Evolutionary conservation across 1,140 invertebrate species (phyloP).

Genomic region (Diachasma alloeum): DNA sequence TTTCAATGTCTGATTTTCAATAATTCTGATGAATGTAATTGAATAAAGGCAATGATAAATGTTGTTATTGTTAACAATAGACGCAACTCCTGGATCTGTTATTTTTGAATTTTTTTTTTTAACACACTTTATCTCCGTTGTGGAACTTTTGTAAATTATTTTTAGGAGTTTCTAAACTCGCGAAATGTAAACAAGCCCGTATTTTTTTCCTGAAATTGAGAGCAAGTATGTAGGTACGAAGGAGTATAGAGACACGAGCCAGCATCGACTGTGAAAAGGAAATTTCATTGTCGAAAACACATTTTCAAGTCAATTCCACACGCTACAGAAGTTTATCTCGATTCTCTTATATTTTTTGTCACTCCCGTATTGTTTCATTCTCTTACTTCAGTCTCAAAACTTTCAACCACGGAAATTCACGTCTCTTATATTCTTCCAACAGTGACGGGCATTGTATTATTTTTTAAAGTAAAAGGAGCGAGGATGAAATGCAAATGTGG

Average conservation of each 20-base stretch:
- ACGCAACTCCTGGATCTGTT: too few relatives aligned
- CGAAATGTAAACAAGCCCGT: not conserved
- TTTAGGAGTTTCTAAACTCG: not conserved
- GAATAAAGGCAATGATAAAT: too few relatives aligned
- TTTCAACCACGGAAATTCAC: slow-evolving; percentile 12
- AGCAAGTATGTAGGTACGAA: not conserved
- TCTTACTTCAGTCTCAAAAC: not conserved
- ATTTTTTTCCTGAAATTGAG: not conserved
- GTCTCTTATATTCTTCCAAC: not conserved
- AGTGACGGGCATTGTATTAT: too few relatives aligned
- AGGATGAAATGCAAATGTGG: not conserved
- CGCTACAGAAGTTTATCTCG: slow-evolving; percentile 17
- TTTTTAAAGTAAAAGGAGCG: too few relatives aligned
- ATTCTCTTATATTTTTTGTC: slow-evolving; percentile 10
- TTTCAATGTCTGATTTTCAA: too few relatives aligned
- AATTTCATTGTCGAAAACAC: slow-evolving; percentile 25
- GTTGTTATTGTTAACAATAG: too few relatives aligned
- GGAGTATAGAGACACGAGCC: not conserved
- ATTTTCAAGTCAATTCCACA: slow-evolving; percentile 18
- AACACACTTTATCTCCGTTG: too few relatives aligned
- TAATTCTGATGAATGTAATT: too few relatives aligned
- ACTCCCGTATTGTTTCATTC: not conserved
- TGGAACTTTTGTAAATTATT: too few relatives aligned
- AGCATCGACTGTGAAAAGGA: not conserved
- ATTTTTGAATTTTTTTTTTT: too few relatives aligned